Evolutionary conservation across 2,113 vertebrate genomes (phyloP).

Genomic region (Puma concolor): DNA sequence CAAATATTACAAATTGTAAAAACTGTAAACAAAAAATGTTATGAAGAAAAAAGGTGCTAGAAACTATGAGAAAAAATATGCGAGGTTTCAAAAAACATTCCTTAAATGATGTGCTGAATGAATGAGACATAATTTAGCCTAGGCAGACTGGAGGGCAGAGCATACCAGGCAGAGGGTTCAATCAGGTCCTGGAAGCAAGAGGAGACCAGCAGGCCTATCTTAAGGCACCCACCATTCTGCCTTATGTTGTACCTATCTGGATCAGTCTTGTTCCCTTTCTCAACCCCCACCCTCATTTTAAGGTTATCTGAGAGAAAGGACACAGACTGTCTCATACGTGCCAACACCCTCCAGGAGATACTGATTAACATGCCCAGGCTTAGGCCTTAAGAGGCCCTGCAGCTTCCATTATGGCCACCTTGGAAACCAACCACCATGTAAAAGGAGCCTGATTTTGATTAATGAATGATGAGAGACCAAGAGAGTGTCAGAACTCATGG

Average conservation of each 20-base stretch:
- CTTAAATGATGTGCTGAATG: not conserved
- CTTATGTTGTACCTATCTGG: not conserved
- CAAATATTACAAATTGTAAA: not conserved
- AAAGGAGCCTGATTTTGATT: not conserved
- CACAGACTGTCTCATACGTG: not conserved
- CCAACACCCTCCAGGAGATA: not conserved
- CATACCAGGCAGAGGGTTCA: not conserved
- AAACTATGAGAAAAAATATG: conserved; percentile 12
- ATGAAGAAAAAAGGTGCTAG: not conserved
- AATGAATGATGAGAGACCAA: not conserved
- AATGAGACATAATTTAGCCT: not conserved
- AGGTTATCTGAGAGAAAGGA: conserved; percentile 26
- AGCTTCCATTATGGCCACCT: not conserved
- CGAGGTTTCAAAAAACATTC: conserved; percentile 9
- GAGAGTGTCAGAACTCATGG: not conserved
- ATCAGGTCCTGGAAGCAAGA: not conserved
- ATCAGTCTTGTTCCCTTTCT: not conserved
- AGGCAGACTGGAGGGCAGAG: not conserved
- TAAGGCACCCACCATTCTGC: not conserved
- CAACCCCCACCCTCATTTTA: not conserved
- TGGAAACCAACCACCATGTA: not conserved
- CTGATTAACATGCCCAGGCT: not conserved
- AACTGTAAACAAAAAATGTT: conserved; percentile 27
- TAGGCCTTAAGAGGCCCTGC: not conserved
- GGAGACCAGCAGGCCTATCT: not conserved